These are phyloP conservation scores for Typhlichthys eigenmanni DNA, from an alignment of 2,797 vertebrate genomes.

Conservation along the genomic window DNA sequence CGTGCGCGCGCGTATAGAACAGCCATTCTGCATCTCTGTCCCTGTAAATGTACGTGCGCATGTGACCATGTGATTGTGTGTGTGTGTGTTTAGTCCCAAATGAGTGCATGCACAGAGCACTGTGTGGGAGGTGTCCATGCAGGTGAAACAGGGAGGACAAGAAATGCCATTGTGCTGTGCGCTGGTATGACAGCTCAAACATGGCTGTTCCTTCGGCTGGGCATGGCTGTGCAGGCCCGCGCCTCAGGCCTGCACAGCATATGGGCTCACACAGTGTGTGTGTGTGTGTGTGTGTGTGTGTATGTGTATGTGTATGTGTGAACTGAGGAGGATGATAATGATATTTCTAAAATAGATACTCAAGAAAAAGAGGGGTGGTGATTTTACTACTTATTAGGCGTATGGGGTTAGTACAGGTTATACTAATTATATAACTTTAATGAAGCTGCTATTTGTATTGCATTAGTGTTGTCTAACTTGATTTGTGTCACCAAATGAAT, in stretches of 20 bases:
- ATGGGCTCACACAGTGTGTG: conserved; percentile 36
- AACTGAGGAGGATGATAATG: no score
- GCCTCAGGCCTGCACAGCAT: conserved; percentile 52
- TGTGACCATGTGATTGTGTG: background rate
- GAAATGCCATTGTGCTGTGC: conserved; percentile 63
- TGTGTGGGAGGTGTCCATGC: conserved; percentile 60
- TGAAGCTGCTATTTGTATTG: background rate
- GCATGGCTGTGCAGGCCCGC: conserved; percentile 47
- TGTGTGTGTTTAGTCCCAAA: background rate
- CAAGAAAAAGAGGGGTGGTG: no score
- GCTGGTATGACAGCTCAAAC: conserved; percentile 39
- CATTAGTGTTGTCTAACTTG: background rate
- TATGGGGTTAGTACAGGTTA: no score
- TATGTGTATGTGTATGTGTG: conserved; percentile 12
- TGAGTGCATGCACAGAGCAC: conserved; percentile 34
- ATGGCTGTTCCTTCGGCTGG: conserved; percentile 51
- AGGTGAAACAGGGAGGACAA: conserved; percentile 68
- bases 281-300: conserved; percentile 23
- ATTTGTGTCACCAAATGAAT: conserved; percentile 39
- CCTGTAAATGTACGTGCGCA: background rate
- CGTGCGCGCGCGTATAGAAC: conserved; percentile 7
- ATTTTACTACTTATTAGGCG: no score
- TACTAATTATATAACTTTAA: no score
- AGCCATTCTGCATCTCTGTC: background rate
- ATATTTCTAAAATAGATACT: no score